Evolutionary conservation across 2,888 invertebrate genomes (phyloP).

Genomic region (Agapostemon virescens): DNA sequence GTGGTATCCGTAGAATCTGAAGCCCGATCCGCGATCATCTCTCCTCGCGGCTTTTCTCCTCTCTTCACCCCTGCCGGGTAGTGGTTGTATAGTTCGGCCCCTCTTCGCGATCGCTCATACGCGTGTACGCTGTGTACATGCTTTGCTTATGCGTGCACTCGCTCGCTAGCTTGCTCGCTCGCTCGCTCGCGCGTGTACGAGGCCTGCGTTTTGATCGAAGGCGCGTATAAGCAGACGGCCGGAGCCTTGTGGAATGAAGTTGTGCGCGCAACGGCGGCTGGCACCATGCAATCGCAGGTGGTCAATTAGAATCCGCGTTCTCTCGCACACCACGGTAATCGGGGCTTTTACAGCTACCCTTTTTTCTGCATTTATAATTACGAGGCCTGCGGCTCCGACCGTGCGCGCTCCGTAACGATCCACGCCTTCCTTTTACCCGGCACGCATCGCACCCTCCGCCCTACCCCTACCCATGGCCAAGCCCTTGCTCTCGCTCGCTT

Average conservation of each 20-base stretch:
- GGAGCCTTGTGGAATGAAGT: slow-evolving; percentile 56
- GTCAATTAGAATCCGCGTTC: slow-evolving; percentile 68
- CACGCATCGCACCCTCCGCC: slow-evolving; percentile 16
- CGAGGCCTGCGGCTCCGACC: slow-evolving; percentile 57
- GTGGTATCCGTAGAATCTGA: slow-evolving; percentile 60
- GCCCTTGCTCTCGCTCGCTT: neutral
- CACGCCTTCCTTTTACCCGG: slow-evolving; percentile 62
- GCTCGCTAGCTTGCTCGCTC: no score
- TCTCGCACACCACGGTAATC: slow-evolving; percentile 62
- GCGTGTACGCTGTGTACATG: neutral
- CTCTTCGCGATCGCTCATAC: neutral
- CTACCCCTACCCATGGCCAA: neutral
- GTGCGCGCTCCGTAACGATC: slow-evolving; percentile 55
- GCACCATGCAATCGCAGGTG: slow-evolving; percentile 66
- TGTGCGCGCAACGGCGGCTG: slow-evolving; percentile 57
- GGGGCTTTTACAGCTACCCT: slow-evolving; percentile 63
- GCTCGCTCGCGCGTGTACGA: neutral
- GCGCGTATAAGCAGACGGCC: slow-evolving; percentile 20
- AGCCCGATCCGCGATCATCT: slow-evolving; percentile 39
- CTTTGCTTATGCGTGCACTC: neutral
- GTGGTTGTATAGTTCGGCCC: neutral
- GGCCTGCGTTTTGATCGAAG: slow-evolving; percentile 52
- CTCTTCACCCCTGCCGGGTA: neutral
- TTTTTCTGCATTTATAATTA: slow-evolving; percentile 66
- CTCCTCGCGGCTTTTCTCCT: slow-evolving; percentile 22